A percentile compares a stretch with the other conserved stretches of the same genome.
phyloP scores from a whole-genome alignment of 1,140 invertebrate genomes.

The Kradibia gibbosae region DNA sequence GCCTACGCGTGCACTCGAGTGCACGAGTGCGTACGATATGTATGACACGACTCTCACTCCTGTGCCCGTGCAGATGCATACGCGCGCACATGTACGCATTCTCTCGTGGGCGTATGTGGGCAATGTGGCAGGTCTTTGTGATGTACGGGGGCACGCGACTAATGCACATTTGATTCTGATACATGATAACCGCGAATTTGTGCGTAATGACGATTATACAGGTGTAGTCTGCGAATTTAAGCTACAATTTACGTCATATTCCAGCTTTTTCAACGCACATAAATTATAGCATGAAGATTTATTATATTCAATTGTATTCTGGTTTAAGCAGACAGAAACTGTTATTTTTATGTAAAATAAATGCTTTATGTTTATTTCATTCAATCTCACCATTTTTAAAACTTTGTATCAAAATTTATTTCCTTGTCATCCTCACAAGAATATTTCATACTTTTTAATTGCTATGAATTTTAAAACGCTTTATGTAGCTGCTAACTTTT shows the following conservation, averaged over 20 bases:
- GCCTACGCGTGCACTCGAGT: no score
- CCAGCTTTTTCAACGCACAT: not conserved
- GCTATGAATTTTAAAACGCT: not conserved
- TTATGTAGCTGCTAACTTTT: not conserved
- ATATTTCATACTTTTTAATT: constrained; percentile 1
- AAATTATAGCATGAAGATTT: constrained; percentile 12
- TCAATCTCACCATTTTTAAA: not conserved
- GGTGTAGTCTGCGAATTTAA: not conserved
- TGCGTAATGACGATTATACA: constrained; percentile 9
- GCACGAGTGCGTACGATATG: no score
- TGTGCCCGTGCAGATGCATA: no score
- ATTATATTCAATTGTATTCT: not conserved
- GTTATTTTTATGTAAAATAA: not conserved
- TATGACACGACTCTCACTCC: no score
- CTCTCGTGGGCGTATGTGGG: constrained; percentile 5
- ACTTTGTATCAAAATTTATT: not conserved
- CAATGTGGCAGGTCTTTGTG: constrained; percentile 11
- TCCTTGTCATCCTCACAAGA: not conserved
- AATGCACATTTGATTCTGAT: constrained; percentile 1
- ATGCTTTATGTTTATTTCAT: not conserved
- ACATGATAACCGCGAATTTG: not conserved
- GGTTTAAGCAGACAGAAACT: not conserved
- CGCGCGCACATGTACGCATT: not conserved
- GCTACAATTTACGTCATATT: not conserved
- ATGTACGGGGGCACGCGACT: not conserved